These are phyloP conservation scores for Aradus depressus DNA, from an alignment of 2,888 invertebrate species.

Conservation along the genomic window DNA sequence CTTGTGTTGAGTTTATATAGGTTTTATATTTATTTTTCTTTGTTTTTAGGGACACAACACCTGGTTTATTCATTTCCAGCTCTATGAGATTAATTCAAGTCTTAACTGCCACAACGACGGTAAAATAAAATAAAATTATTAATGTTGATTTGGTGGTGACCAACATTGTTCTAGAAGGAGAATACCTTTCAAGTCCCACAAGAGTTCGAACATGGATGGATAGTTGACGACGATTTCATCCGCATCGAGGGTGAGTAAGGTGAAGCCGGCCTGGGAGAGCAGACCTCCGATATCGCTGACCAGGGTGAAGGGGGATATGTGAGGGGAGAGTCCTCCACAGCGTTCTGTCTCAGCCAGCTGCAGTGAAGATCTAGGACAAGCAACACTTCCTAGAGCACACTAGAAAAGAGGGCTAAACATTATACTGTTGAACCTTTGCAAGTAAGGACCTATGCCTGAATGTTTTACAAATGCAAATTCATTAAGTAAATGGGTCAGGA, in stretches of 20 bases:
- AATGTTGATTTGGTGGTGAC: too few species aligned
- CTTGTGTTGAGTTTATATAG: too few species aligned
- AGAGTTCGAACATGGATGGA: slow-evolving; percentile 84
- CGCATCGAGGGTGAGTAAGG: slow-evolving; percentile 85
- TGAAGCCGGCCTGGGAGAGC: slow-evolving; percentile 74
- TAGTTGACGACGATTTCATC: slow-evolving; percentile 84
- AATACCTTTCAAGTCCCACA: slow-evolving; percentile 83
- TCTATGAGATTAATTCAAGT: not conserved
- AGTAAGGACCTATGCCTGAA: too few species aligned
- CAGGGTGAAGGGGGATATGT: slow-evolving; percentile 84
- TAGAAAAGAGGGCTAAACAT: too few species aligned
- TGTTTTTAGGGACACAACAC: too few species aligned
- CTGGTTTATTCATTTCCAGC: too few species aligned
- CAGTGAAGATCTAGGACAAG: slow-evolving; percentile 55
- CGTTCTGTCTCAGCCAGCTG: slow-evolving; percentile 90
- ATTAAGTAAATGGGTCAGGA: not conserved
- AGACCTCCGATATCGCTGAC: slow-evolving; percentile 79
- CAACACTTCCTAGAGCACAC: too few species aligned
- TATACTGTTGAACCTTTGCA: too few species aligned
- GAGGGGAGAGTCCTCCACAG: slow-evolving; percentile 76
- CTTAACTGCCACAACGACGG: not conserved
- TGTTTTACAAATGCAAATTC: not conserved
- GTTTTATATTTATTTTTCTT: too few species aligned
- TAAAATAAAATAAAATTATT: too few species aligned
- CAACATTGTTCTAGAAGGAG: too few species aligned